Base-by-base conservation (phyloP, 2,113 vertebrate species). In the Eupsittula cactorum region DNA sequence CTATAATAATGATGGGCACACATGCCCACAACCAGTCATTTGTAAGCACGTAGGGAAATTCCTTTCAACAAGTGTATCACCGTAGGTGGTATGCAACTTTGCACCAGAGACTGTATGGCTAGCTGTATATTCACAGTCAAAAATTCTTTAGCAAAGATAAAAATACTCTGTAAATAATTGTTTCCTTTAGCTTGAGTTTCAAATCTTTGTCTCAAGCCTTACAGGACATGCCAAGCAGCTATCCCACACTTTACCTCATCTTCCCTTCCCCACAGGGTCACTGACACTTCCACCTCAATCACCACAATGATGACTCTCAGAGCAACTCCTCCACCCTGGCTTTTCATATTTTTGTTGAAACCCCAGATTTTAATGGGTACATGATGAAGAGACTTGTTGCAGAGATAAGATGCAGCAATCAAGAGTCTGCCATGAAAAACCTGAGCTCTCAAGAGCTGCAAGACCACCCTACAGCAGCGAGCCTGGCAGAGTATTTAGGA, bases 21-120 rank as follows among this genome's bases (percentile, higher is more conserved):
- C 79, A 92, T 93, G 76, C 90, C 93, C 73, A 90, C 73, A 90
- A 90, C 35, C 60, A 96, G 42, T 53, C 29, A 71, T 81, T 67
- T 90, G 64, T 41, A 55, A 67, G 82, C 8, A 3, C 7, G 59
- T 37, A 92, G 60, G 75, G 53, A 96, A 95, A 94, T 90, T 92
- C 90, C 68, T 86, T 92, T 81, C 39, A 71, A 83, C 55, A 90
- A 90, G 92, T 68, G 14, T 47, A 75, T 81, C 44, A 4, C 73
- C 75, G 52, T 76, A 90, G 55, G 65, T 57, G 52, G 77, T 50
- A 89, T 6, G 27, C 11, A 77, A 64, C 77, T 86, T 86, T 64
- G 73, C 88, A 69, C 73, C 74, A 94, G 69, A 71, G 25, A 44
- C 65, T 44, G 46, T 77, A 93, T 14, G 41, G 67, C 69, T 35